Base-by-base conservation (phyloP, 2,888 invertebrate species). In the Amphipoea oculea region DNA sequence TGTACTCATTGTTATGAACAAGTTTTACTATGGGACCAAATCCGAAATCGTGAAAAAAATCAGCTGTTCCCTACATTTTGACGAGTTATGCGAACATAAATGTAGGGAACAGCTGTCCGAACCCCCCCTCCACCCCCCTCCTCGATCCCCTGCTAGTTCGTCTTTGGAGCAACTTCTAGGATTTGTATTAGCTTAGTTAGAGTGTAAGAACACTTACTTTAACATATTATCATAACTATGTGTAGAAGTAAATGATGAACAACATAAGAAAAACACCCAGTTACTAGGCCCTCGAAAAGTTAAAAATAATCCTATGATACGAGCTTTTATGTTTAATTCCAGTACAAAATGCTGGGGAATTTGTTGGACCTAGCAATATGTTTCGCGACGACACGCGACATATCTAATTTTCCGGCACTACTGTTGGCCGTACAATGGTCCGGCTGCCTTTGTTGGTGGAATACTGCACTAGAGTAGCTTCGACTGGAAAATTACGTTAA, bases 391-490 rank as follows among this genome's bases (percentile, higher is more conserved):
- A 84, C 82, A 82, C 69, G 78, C 71, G 89, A 91, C 88, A 86
- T 73, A 86, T 91, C 86, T 89, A 89, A 91, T 91, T 90, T 89
- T 87, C 88, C 86, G 84, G 87, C 81, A 80, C 81, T 79, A 76
- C 78, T 75, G 78, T 78, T 73, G 72, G 48, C 75, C 81, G 79
- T 62, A 89, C 85, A 91, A 89, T 88, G 65, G 79, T 69, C 76
- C 79, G 75, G 69, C 72, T 72, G 70, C 78, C 75, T 84, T 88
- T 86, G 87, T 87, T 76, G 73, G 73, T 63, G 77, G 83, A 82
- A 81, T 81, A 75, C 67, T 78, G 63, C 76, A 81, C 79, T 83
- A 82, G 63, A 65, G 54, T 48, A 65, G 73, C 54, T 79, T 62
- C 75, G 45, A 57, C 62, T 65, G 68, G 62, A 70, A 69, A 74